These are phyloP conservation scores for Cacoxenus indagator DNA, from an alignment of 2,888 invertebrate genomes.

Conservation along the genomic window DNA sequence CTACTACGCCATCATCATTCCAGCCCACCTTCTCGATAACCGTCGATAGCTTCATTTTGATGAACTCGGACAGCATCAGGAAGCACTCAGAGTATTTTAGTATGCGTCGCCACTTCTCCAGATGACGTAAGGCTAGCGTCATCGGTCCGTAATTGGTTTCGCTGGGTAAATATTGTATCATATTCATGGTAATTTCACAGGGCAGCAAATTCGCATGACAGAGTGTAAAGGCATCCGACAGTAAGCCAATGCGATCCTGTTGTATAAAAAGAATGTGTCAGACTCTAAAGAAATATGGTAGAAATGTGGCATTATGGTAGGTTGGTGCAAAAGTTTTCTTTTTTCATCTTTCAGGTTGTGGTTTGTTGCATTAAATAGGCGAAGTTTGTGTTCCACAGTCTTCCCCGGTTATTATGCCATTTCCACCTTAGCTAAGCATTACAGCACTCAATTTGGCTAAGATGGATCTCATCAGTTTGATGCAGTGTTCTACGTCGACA, in stretches of 20 bases:
- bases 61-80: conserved; percentile 70
- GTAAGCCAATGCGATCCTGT: conserved; percentile 69
- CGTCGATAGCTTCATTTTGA: conserved; percentile 67
- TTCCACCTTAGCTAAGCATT: no score
- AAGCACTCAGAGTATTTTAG: conserved; percentile 71
- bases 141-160: conserved; percentile 70
- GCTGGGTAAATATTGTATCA: conserved; percentile 69
- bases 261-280: neutral
- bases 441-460: no score
- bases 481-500: no score
- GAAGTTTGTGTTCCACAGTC: no score
- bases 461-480: no score
- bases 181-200: conserved; percentile 70
- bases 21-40: conserved; percentile 68
- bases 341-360: no score
- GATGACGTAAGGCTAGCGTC: conserved; percentile 65
- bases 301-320: conserved; percentile 10
- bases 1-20: conserved; percentile 67
- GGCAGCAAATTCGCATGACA: conserved; percentile 70
- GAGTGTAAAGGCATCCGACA: conserved; percentile 71
- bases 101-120: conserved; percentile 71
- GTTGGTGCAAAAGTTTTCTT: no score
- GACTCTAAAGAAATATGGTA: no score
- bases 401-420: no score
- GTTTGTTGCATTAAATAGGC: no score